Base-by-base conservation (phyloP, 1,140 invertebrate genomes). In the Portunus trituberculatus region DNA sequence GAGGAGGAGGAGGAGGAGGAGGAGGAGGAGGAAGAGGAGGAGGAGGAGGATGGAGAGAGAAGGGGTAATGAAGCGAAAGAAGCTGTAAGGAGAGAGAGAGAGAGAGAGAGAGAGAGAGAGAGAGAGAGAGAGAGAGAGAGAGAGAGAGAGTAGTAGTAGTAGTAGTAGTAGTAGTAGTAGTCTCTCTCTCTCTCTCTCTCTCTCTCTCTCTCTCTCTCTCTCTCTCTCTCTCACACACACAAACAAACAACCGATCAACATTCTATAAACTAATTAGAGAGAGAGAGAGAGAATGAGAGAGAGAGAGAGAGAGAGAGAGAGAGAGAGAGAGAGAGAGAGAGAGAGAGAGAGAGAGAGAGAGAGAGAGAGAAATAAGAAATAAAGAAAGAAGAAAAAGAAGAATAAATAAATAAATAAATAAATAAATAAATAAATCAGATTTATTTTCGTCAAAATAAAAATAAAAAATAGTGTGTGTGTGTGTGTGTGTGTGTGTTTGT, bases 91-190 rank as follows among this genome's bases (percentile, higher is more conserved):
- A 76, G 67, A 76, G 67, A 76, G 67, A 76, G 67, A n/a, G 67
- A n/a, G 25, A n/a, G 25, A 76, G 67, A 76, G 67, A 76, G 67
- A 76, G 67, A 76, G 67, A 76, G 67, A 76, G 67, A 76, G 67
- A 76, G 67, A 76, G 67, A 76, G 67, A 76, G 67, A 76, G 67
- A 76, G 67, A 76, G 67, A 76, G 67, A 76, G 67, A 76, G 67
- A 76, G 67, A 76, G 67, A 76, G 67, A 76, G 67, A 76, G 67
- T n/a, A n/a, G n/a, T n/a, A n/a, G n/a, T n/a, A n/a, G n/a, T n/a
- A n/a, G n/a, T n/a, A n/a, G n/a, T n/a, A n/a, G n/a, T n/a, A n/a
- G n/a, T n/a, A n/a, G n/a, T n/a, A n/a, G n/a, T n/a, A n/a, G n/a
- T n/a, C n/a, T n/a, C n/a, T n/a, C n/a, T n/a, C n/a, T n/a, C n/a